A percentile compares a stretch with the other conserved stretches of the same genome.
Conservation (phyloP, 2,888 invertebrate genomes). For the Eudemis profundana region DNA sequence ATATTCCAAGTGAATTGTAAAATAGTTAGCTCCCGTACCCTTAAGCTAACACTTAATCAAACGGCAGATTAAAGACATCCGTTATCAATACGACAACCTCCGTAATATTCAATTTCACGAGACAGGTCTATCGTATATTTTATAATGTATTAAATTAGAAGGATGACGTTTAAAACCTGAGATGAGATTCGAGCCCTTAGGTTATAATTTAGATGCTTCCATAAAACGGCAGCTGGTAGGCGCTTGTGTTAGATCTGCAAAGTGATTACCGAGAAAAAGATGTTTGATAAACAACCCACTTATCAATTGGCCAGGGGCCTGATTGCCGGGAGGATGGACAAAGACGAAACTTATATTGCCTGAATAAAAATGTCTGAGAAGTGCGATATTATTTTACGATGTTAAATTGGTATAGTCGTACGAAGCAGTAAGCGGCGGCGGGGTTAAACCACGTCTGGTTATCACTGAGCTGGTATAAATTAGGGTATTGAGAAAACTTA, state of each 20-base stretch:
- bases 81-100: constrained; percentile 37
- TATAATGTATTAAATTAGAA: constrained; percentile 41
- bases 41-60: constrained; percentile 36
- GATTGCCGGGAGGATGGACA: constrained; percentile 46
- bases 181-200: constrained; percentile 73
- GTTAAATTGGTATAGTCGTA: constrained; percentile 30
- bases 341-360: constrained; percentile 10
- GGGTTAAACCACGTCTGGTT: constrained; percentile 23
- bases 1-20: constrained; percentile 10
- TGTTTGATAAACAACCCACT: constrained; percentile 79
- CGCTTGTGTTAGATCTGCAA: constrained; percentile 68
- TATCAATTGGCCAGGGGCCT: constrained; percentile 74
- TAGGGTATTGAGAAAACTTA: background rate
- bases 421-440: constrained; percentile 18
- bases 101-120: constrained; percentile 39
- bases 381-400: constrained; percentile 27
- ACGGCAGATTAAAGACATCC: constrained; percentile 35
- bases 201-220: constrained; percentile 73
- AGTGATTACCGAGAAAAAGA: constrained; percentile 76
- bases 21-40: constrained; percentile 12
- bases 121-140: constrained; percentile 42
- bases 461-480: background rate
- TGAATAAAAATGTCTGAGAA: constrained; percentile 29
- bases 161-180: constrained; percentile 58
- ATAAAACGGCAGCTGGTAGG: constrained; percentile 76